A percentile compares a stretch with the other conserved stretches of the same genome.
Conservation (phyloP, 2,888 invertebrate species). For the Heliconius aoede region DNA sequence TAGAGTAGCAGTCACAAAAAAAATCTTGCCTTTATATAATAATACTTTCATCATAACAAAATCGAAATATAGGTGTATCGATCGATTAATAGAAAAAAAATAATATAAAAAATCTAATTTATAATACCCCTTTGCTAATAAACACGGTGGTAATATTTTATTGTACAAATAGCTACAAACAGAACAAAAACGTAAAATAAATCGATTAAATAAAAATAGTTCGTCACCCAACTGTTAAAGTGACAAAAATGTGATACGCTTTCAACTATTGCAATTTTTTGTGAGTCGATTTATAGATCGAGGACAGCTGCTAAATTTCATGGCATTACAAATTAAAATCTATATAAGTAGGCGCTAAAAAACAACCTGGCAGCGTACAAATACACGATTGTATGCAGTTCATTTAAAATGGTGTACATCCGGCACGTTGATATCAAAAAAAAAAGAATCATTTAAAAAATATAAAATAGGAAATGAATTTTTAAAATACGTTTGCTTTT, state of each 20-base stretch:
- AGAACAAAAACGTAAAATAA: slow-evolving; percentile 10
- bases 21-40: not conserved
- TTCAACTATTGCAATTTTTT: slow-evolving; percentile 19
- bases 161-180: not conserved
- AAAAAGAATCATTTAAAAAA: too few relatives aligned
- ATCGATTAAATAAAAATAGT: slow-evolving; percentile 16
- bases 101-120: not conserved
- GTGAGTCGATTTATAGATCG: not conserved
- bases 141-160: not conserved
- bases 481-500: too few relatives aligned
- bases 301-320: slow-evolving; percentile 15
- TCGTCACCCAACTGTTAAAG: slow-evolving; percentile 21
- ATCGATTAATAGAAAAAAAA: not conserved
- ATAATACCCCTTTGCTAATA: not conserved
- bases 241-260: slow-evolving; percentile 24
- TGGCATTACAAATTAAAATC: slow-evolving; percentile 11
- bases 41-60: not conserved
- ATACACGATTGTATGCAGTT: slow-evolving; percentile 8
- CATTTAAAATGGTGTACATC: slow-evolving; percentile 1
- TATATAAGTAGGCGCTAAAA: slow-evolving; percentile 8
- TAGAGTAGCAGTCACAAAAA: not conserved
- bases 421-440: not conserved
- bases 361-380: not conserved
- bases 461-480: too few relatives aligned
- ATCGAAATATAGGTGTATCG: not conserved